Conservation (phyloP, 92 coral and sea anemone species). For the Zoanthus sociatus region DNA sequence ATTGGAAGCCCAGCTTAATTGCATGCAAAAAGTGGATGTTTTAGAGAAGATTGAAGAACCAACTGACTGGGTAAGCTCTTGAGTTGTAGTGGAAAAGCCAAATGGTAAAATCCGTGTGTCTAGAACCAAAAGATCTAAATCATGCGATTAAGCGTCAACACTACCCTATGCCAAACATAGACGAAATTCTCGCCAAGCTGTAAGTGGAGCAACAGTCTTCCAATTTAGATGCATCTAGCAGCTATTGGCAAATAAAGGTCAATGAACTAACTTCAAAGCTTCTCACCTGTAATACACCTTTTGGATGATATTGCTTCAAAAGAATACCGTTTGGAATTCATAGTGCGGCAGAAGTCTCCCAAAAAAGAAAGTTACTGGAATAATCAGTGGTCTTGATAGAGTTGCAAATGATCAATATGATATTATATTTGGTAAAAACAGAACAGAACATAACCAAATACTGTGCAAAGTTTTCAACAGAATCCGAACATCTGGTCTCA, state of each 20-base stretch:
- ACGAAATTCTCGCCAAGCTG: background rate
- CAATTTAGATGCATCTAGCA: slow-evolving; percentile 1
- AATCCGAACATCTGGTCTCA: slow-evolving; percentile 48
- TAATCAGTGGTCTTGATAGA: slow-evolving; percentile 12
- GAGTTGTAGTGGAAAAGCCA: background rate
- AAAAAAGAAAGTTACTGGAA: slow-evolving; percentile 25
- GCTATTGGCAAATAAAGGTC: slow-evolving; percentile 12
- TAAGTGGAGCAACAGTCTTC: background rate
- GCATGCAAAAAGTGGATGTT: background rate
- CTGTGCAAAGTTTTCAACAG: slow-evolving; percentile 31
- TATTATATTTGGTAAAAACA: slow-evolving; percentile 15
- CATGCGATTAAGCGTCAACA: background rate
- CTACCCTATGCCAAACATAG: background rate
- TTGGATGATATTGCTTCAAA: slow-evolving; percentile 30
- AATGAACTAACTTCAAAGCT: background rate
- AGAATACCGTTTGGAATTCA: slow-evolving; percentile 36
- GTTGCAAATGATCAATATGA: slow-evolving; percentile 53
- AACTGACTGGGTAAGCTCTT: too few relatives aligned
- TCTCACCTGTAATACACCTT: background rate
- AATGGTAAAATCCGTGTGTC: background rate
- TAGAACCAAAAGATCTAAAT: background rate
- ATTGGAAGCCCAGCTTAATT: background rate
- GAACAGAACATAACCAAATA: slow-evolving; percentile 21
- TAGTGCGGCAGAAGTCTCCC: slow-evolving; percentile 35
- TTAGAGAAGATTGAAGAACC: too few relatives aligned